These are phyloP conservation scores for Phortica variegata DNA, from an alignment of 1,140 invertebrate genomes.

Conservation along the genomic window DNA sequence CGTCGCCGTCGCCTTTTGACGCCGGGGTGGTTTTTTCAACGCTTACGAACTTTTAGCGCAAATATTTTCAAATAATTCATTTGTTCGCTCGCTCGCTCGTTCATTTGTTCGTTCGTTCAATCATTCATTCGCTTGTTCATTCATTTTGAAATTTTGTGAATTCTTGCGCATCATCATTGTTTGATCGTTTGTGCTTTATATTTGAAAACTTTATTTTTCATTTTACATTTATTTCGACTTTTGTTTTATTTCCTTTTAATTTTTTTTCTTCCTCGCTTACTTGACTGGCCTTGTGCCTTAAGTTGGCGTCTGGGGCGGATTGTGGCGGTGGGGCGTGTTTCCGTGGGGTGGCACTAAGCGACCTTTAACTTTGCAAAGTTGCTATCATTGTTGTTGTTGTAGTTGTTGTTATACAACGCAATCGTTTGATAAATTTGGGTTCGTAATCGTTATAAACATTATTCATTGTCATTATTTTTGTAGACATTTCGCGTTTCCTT, in stretches of 20 bases:
- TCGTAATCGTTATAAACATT: slow-evolving; percentile 53
- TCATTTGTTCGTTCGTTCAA: slow-evolving; percentile 40
- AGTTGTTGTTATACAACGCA: background rate
- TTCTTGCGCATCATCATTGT: slow-evolving; percentile 55
- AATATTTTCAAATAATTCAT: slow-evolving; percentile 51
- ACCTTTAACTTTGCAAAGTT: slow-evolving; percentile 32
- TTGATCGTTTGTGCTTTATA: slow-evolving; percentile 50
- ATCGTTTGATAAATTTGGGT: slow-evolving; percentile 51
- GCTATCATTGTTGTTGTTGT: slow-evolving; percentile 9
- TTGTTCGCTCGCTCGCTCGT: slow-evolving; percentile 30
- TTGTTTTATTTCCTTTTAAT: too few relatives aligned
- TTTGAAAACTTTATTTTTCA: slow-evolving; percentile 32
- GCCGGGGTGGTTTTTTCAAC: slow-evolving; percentile 5
- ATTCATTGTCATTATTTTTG: slow-evolving; percentile 44
- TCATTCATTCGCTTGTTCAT: too few relatives aligned
- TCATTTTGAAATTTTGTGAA: slow-evolving; percentile 46
- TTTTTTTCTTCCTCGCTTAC: too few relatives aligned
- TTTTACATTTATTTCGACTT: slow-evolving; percentile 16
- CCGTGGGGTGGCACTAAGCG: too few relatives aligned
- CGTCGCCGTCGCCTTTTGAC: background rate
- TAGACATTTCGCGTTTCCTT: slow-evolving; percentile 4
- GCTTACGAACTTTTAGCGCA: slow-evolving; percentile 1
- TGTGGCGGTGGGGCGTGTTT: too few relatives aligned
- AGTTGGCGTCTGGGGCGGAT: slow-evolving; percentile 4
- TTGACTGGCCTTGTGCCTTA: too few relatives aligned